These are phyloP conservation scores for Geotrupes spiniger DNA, from an alignment of 2,888 invertebrate species.

Conservation along the genomic window DNA sequence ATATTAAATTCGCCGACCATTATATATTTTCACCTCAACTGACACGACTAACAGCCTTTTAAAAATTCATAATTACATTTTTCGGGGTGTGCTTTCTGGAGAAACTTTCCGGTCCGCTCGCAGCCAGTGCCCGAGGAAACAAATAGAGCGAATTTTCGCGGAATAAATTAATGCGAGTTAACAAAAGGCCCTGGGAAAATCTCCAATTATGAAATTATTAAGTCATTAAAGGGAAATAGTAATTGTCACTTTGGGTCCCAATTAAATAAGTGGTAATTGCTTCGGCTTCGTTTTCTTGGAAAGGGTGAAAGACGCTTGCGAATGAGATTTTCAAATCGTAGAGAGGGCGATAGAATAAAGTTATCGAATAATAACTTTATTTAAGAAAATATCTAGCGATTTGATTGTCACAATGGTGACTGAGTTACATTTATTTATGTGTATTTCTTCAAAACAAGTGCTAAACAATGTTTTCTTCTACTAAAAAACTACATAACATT, in stretches of 20 bases:
- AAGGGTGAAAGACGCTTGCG: slow-evolving; percentile 6
- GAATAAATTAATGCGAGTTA: slow-evolving; percentile 24
- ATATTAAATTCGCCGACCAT: slow-evolving; percentile 42
- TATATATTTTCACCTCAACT: slow-evolving; percentile 45
- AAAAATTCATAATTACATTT: slow-evolving; percentile 32
- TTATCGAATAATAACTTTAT: no score
- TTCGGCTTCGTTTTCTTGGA: slow-evolving; percentile 30
- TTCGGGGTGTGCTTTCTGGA: slow-evolving; percentile 11
- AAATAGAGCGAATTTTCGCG: slow-evolving; percentile 35
- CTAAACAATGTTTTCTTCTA: no score
- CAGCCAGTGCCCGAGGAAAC: slow-evolving; percentile 17
- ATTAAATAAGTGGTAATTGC: slow-evolving; percentile 46
- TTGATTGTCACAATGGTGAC: no score
- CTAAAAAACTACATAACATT: no score
- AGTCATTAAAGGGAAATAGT: slow-evolving; percentile 39
- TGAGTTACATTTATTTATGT: no score
- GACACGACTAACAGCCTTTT: slow-evolving; percentile 40
- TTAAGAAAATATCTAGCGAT: no score
- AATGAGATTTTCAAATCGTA: slow-evolving; percentile 12
- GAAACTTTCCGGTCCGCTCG: slow-evolving; percentile 3
- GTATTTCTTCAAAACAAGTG: no score
- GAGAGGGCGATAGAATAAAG: no score
- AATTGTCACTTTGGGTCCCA: slow-evolving; percentile 50
- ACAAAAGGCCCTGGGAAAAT: slow-evolving; percentile 39
- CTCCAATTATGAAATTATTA: slow-evolving; percentile 49